These are phyloP conservation scores for Ondatra zibethicus DNA, from an alignment of 2,113 vertebrate species.

Conservation along the genomic window DNA sequence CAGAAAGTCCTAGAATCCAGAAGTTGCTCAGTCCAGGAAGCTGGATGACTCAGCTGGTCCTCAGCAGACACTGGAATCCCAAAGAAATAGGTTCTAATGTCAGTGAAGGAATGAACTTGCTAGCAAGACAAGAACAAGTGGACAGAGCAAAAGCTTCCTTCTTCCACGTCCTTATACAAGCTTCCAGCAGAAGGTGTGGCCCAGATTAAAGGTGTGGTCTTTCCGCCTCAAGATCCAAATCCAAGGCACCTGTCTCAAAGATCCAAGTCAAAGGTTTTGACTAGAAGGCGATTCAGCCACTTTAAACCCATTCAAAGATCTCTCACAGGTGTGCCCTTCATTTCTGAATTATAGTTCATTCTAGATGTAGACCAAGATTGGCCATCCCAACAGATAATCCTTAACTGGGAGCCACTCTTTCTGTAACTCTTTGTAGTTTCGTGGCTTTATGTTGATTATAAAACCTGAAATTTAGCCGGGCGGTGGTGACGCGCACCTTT, in stretches of 20 bases:
- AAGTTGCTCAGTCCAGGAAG: background rate
- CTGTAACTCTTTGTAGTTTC: background rate
- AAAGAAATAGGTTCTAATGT: background rate
- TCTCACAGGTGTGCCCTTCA: background rate
- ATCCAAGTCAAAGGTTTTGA: background rate
- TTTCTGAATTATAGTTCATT: background rate
- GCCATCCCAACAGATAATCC: background rate
- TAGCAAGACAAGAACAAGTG: background rate
- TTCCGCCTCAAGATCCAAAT: background rate
- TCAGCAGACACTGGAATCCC: background rate
- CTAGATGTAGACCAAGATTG: background rate
- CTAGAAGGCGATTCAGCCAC: background rate
- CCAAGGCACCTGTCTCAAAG: background rate
- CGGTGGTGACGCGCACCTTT: too few relatives aligned
- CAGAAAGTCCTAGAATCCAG: background rate
- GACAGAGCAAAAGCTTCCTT: background rate
- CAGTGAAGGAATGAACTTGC: background rate
- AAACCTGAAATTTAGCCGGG: slow-evolving; percentile 38
- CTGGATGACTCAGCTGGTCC: background rate
- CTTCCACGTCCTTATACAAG: background rate
- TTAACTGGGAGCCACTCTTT: background rate
- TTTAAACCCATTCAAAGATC: background rate
- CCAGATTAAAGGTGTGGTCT: background rate
- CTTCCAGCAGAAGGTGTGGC: background rate
- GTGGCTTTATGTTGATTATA: background rate